Evolutionary conservation across 2,113 vertebrate genomes (phyloP), one percentile per base, ranked within the genome.

Genomic region (Sander vitreus): DNA sequence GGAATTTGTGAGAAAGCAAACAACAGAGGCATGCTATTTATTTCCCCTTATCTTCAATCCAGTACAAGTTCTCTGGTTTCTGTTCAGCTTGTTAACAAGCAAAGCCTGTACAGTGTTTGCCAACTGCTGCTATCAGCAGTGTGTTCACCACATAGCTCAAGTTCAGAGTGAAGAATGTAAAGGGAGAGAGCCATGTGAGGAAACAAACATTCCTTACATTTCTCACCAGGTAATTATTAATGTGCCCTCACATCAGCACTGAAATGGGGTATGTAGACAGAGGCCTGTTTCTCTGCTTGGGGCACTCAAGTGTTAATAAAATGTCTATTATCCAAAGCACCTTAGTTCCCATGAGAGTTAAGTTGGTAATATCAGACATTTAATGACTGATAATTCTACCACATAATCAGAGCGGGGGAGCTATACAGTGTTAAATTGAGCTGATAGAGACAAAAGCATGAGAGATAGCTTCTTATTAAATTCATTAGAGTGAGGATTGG

Each of bases 201-300:
- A 86, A 78, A 83, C 64, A 89, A 91, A 83, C 94, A 96, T 96
- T 95, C 94, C 92, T 80, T 16, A 86, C 90, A 92, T 94, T 93
- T 85, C 84, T 93, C 71, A 15, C 43, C 16, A 51, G 86, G 80
- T 92, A 95, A 94, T 95, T 79, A 96, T 95, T 95, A 94, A 95
- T 92, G 81, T 64, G 63, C 83, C 76, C 70, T 90, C 84, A 67
- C 62, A 70, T 39, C 27, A 50, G 33, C 33, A 50, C 68, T 53
- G 80, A 80, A 83, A 76, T 9, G 55, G 62, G 2, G 9, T 45
- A 79, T 36, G 69, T 65, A 45, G 60, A 55, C 27, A 33, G 5
- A 2, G 12, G n/a, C 25, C 45, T 21, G 23, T 19, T 58, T 27
- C 62, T 48, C n/a, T 69, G 48, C 80, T 66, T 9, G 16, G 19